phyloP scores from a whole-genome alignment of 2,113 vertebrate species.

The Cervus canadensis region DNA sequence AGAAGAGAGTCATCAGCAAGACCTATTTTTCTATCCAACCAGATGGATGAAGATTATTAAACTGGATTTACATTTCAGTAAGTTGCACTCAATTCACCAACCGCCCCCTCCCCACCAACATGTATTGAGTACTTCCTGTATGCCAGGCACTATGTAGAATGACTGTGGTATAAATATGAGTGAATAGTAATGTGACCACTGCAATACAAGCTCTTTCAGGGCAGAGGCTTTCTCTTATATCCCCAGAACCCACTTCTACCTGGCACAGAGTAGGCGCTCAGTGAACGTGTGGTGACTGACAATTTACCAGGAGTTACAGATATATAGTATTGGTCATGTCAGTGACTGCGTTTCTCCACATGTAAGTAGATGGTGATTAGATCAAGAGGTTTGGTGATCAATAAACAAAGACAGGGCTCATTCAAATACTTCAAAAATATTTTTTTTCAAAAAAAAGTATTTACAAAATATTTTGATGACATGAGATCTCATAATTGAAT shows the following conservation, averaged over 20 bases:
- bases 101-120: rapidly evolving
- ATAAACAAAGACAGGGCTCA: not conserved
- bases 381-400: not conserved
- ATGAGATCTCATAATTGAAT: not conserved
- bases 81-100: not conserved
- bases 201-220: not conserved
- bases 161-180: not conserved
- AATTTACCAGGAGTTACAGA: not conserved
- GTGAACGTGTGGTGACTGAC: not conserved
- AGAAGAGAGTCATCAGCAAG: not conserved
- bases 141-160: no score
- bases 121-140: not conserved
- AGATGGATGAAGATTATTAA: not conserved
- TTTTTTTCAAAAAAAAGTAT: not conserved
- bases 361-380: not conserved
- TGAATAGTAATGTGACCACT: not conserved
- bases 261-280: not conserved
- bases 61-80: not conserved
- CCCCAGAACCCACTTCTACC: not conserved
- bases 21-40: not conserved
- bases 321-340: not conserved
- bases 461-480: not conserved
- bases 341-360: not conserved
- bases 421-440: not conserved
- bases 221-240: not conserved